Evolutionary conservation across 1,140 invertebrate species (phyloP).

Genomic region (Micrasema minimum): DNA sequence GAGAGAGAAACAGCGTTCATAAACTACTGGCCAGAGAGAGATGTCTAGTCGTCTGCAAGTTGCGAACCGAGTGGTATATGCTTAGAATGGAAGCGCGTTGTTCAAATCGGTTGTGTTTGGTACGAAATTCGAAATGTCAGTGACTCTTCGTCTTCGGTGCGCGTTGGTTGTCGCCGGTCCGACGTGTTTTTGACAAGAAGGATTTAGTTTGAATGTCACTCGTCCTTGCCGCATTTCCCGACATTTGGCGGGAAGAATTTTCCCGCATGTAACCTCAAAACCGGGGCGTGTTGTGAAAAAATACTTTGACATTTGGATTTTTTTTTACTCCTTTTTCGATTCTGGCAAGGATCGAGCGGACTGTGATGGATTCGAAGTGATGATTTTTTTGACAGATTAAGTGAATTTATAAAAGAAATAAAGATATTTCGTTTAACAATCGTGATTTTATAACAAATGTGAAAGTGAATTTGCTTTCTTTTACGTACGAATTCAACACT

Average conservation of each 20-base stretch:
- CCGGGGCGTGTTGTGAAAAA: not conserved
- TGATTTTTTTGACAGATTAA: slow-evolving; percentile 12
- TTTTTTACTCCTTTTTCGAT: not conserved
- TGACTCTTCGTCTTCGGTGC: slow-evolving; percentile 47
- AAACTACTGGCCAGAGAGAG: slow-evolving; percentile 16
- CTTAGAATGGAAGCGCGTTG: slow-evolving; percentile 36
- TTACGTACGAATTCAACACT: slow-evolving; percentile 40
- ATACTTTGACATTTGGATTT: not conserved
- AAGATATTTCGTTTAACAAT: no score
- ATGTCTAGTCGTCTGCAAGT: not conserved
- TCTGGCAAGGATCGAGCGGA: not conserved
- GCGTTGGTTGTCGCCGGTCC: slow-evolving; percentile 30
- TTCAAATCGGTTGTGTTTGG: slow-evolving; percentile 37
- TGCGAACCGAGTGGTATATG: slow-evolving; percentile 13
- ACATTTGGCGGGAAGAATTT: slow-evolving; percentile 28
- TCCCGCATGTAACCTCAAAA: slow-evolving; percentile 23
- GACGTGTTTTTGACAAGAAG: slow-evolving; percentile 27
- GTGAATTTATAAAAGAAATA: not conserved
- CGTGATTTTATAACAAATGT: slow-evolving; percentile 39
- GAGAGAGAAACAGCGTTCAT: slow-evolving; percentile 22
- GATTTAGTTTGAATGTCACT: slow-evolving; percentile 27
- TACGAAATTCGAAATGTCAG: slow-evolving; percentile 46
- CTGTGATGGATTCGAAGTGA: not conserved
- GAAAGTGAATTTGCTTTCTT: slow-evolving; percentile 50
- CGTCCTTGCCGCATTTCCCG: slow-evolving; percentile 13